These are phyloP conservation scores for Pangasius krempfi DNA, from an alignment of 2,797 vertebrate genomes.

Conservation along the genomic window DNA sequence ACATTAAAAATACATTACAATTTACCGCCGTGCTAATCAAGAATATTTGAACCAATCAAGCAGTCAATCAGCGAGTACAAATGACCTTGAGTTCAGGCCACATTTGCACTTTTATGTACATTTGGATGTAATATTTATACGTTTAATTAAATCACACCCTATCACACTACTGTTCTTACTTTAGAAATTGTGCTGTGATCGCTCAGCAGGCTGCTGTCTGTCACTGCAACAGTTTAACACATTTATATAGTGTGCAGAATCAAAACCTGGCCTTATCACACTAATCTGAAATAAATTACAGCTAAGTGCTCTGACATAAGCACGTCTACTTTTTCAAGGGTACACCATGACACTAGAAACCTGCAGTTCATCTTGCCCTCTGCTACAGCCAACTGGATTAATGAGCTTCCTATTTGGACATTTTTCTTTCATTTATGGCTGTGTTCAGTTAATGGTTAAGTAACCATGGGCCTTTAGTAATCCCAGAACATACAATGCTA, in stretches of 20 bases:
- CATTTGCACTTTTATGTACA: not conserved
- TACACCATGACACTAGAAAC: slow-evolving; percentile 39
- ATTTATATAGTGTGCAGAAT: slow-evolving; percentile 55
- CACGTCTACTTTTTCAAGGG: slow-evolving; percentile 41
- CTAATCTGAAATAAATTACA: slow-evolving; percentile 55
- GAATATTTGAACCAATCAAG: not conserved
- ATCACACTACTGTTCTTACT: slow-evolving; percentile 44
- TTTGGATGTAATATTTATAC: not conserved
- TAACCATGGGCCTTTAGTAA: not conserved
- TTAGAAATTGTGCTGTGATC: slow-evolving; percentile 18
- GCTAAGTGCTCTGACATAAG: slow-evolving; percentile 37
- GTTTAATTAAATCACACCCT: not conserved
- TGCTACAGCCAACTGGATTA: slow-evolving; percentile 31
- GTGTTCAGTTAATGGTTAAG: not conserved
- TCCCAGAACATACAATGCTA: not conserved
- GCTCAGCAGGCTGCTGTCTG: slow-evolving; percentile 47
- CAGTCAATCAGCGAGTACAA: not conserved
- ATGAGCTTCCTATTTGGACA: not conserved
- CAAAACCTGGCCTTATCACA: slow-evolving; percentile 31
- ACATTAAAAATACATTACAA: not conserved
- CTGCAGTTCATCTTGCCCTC: slow-evolving; percentile 23
- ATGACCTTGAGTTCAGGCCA: not conserved
- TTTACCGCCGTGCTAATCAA: not conserved
- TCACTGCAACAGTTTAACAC: not conserved
- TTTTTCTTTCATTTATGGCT: not conserved